Evolutionary conservation across 2,888 invertebrate species (phyloP).

Genomic region (Eulithis prunata): DNA sequence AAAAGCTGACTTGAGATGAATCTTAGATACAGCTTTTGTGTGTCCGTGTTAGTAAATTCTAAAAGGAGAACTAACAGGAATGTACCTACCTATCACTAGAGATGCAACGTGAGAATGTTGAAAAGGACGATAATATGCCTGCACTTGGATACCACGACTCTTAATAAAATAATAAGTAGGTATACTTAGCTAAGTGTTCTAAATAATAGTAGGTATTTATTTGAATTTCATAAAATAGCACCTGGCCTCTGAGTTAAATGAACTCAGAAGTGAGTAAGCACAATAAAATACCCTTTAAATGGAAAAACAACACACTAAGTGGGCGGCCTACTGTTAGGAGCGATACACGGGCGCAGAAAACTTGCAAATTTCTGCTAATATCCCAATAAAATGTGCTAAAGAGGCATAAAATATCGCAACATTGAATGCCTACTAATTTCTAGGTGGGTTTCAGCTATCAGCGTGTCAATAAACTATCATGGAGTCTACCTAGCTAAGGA

Average conservation of each 20-base stretch:
- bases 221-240: slow-evolving; percentile 9
- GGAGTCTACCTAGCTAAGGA: too few species aligned
- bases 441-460: slow-evolving; percentile 11
- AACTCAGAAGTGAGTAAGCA: slow-evolving; percentile 51
- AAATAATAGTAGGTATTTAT: too few species aligned
- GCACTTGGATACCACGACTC: too few species aligned
- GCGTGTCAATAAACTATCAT: not conserved
- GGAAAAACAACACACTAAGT: slow-evolving; percentile 51
- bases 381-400: slow-evolving; percentile 54
- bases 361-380: slow-evolving; percentile 66
- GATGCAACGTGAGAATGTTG: too few species aligned
- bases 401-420: slow-evolving; percentile 41
- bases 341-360: slow-evolving; percentile 48
- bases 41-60: too few species aligned
- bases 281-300: slow-evolving; percentile 58
- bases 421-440: slow-evolving; percentile 27
- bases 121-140: too few species aligned
- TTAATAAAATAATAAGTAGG: too few species aligned
- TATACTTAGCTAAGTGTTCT: too few species aligned
- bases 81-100: too few species aligned
- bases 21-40: too few species aligned
- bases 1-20: too few species aligned
- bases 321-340: slow-evolving; percentile 58
- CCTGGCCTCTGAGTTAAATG: slow-evolving; percentile 37
- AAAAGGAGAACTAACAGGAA: too few species aligned